Percentiles rank a stretch among this genome's conserved stretches.
Evolutionary conservation across 1,140 invertebrate species (phyloP).

Genomic region (Cryptotermes secundus): DNA sequence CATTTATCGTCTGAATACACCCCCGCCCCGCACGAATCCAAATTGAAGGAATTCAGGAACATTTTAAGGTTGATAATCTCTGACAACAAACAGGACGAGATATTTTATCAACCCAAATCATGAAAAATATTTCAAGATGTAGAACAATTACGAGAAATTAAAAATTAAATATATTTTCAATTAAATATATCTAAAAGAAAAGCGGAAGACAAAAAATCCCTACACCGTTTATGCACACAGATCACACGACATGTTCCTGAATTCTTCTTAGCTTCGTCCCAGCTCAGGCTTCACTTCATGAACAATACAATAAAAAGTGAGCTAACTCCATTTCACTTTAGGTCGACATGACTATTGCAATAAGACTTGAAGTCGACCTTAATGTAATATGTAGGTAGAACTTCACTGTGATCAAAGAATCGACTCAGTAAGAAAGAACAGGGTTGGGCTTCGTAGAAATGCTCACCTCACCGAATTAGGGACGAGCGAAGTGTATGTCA

Average conservation of each 20-base stretch:
- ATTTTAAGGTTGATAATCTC: neutral
- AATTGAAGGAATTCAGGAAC: neutral
- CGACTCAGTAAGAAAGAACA: neutral
- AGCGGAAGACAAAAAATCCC: neutral
- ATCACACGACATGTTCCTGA: neutral
- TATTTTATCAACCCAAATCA: too few species aligned
- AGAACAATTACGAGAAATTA: too few species aligned
- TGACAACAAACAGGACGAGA: too few species aligned
- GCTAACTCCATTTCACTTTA: neutral
- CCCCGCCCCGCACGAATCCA: neutral
- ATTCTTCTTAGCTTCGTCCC: neutral
- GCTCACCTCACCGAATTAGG: conserved; percentile 3
- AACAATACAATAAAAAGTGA: neutral
- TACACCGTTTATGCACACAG: neutral
- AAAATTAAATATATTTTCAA: too few species aligned
- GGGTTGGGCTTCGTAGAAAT: conserved; percentile 13
- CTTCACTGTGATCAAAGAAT: neutral
- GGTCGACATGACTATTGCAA: neutral
- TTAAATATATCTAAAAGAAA: too few species aligned
- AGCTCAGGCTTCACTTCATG: neutral
- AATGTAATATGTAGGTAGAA: neutral
- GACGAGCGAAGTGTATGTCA: neutral
- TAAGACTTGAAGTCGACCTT: neutral
- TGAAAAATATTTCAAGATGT: too few species aligned
- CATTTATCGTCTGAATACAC: neutral